phyloP scores from a whole-genome alignment of 2,888 invertebrate genomes.

The Eustalomyia histrio region DNA sequence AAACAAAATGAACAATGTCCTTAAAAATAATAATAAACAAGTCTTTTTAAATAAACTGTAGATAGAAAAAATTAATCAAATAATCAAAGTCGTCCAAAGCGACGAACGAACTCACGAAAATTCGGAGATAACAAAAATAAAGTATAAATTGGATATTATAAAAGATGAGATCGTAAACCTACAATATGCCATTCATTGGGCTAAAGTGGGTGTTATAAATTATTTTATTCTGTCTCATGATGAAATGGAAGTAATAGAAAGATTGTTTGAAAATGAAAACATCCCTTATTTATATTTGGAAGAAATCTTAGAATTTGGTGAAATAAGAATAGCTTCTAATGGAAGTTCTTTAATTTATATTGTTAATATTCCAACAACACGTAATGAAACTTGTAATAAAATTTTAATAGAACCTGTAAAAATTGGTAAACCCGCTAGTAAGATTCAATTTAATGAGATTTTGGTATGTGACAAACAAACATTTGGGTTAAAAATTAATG shows the following conservation, averaged over 20 bases:
- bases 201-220: no score
- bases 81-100: conserved; percentile 10
- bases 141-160: conserved; percentile 7
- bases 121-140: conserved; percentile 11
- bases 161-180: neutral
- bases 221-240: conserved; percentile 31
- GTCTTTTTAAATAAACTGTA: conserved; percentile 8
- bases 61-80: conserved; percentile 10
- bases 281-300: conserved; percentile 38
- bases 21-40: neutral
- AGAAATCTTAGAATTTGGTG: no score
- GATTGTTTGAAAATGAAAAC: conserved; percentile 36
- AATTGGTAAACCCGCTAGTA: no score
- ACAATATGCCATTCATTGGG: conserved; percentile 6
- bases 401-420: no score
- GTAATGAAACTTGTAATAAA: no score
- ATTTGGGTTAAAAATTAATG: conserved; percentile 15
- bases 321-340: no score
- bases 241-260: conserved; percentile 38
- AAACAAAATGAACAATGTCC: no score
- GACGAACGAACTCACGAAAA: conserved; percentile 12
- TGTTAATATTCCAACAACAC: no score
- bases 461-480: conserved; percentile 7
- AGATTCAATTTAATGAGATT: no score
- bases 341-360: no score